A percentile compares a stretch with the other conserved stretches of the same genome.
Evolutionary conservation across 37 sponge, comb jelly and placozoan genomes (phyloP).

Genomic region (Petrosia ficiformis): DNA sequence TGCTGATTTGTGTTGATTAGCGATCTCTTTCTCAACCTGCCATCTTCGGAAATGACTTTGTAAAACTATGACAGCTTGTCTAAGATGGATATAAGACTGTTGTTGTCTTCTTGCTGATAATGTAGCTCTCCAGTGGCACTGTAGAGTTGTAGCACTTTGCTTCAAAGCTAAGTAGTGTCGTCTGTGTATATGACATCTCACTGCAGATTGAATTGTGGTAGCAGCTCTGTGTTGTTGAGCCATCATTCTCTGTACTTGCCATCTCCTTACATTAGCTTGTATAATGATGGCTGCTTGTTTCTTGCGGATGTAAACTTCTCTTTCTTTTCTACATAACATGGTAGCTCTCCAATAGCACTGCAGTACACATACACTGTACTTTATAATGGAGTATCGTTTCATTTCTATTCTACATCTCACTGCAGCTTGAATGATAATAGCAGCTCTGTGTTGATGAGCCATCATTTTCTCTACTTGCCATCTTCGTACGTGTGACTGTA

Average conservation of each 20-base stretch:
- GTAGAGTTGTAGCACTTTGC: neutral
- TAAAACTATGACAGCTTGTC: conserved; percentile 11
- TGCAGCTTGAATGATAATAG: conserved; percentile 28
- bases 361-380: neutral
- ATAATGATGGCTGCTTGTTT: neutral
- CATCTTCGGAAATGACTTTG: neutral
- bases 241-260: neutral
- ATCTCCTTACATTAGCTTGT: neutral
- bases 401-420: conserved; percentile 9
- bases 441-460: neutral
- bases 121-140: neutral
- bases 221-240: conserved; percentile 12
- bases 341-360: neutral
- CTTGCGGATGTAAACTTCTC: neutral
- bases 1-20: conserved; percentile 27
- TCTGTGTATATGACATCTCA: neutral
- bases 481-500: conserved; percentile 32
- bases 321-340: neutral
- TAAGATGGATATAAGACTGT: neutral
- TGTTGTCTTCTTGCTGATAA: neutral
- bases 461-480: neutral
- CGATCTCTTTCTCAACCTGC: neutral
- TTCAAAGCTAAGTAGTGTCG: neutral
- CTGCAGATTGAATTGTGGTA: conserved; percentile 20
- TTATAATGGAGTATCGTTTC: conserved; percentile 8